Evolutionary conservation across 2,888 invertebrate genomes (phyloP).

Genomic region (Protophormia terraenovae): DNA sequence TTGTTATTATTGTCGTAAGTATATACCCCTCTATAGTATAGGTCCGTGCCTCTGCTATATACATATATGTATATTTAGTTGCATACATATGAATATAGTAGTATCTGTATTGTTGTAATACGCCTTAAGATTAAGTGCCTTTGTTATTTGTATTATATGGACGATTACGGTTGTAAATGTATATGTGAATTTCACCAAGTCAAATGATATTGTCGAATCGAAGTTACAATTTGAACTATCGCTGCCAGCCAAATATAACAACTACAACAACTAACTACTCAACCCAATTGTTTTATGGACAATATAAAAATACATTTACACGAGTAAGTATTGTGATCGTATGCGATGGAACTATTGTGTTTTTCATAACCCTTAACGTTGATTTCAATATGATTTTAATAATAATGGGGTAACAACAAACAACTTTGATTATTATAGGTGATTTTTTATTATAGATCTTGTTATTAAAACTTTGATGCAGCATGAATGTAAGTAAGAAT

Average conservation of each 20-base stretch:
- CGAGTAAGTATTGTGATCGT: not conserved
- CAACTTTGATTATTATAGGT: slow-evolving; percentile 42
- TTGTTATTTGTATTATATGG: slow-evolving; percentile 33
- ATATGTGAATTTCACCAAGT: slow-evolving; percentile 52
- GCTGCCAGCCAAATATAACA: not conserved
- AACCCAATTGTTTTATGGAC: slow-evolving; percentile 10
- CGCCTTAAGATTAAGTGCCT: slow-evolving; percentile 33
- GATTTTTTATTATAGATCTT: slow-evolving; percentile 54
- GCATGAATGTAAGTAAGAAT: not conserved
- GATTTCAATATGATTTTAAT: slow-evolving; percentile 53
- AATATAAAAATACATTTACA: slow-evolving; percentile 25
- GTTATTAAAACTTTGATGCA: slow-evolving; percentile 26
- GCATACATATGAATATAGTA: not conserved
- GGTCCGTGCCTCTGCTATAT: not conserved
- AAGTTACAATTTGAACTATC: slow-evolving; percentile 33
- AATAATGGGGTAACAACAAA: slow-evolving; percentile 53
- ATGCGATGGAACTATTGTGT: not conserved
- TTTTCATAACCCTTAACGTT: slow-evolving; percentile 49
- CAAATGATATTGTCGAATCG: slow-evolving; percentile 33
- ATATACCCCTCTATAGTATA: no score
- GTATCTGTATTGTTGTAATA: not conserved
- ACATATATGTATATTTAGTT: no score
- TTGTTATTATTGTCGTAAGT: slow-evolving; percentile 16
- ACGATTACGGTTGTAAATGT: not conserved
- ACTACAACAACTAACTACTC: not conserved